Evolutionary conservation across 1,140 invertebrate genomes (phyloP).

Genomic region (Aporrectodea caliginosa): DNA sequence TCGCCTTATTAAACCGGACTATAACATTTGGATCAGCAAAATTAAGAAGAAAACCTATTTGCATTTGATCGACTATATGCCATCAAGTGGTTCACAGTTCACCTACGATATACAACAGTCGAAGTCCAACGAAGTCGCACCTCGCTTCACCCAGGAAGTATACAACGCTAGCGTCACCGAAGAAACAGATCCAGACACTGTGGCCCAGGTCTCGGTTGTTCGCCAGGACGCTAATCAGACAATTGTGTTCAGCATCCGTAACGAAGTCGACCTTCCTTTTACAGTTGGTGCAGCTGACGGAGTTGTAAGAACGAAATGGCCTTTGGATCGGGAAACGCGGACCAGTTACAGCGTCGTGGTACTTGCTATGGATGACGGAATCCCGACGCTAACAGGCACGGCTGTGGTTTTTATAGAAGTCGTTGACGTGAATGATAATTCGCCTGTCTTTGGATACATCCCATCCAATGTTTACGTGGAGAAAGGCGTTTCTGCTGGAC

Average conservation of each 20-base stretch:
- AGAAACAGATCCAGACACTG: slow-evolving; percentile 35
- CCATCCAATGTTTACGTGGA: slow-evolving; percentile 35
- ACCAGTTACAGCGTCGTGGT: slow-evolving; percentile 37
- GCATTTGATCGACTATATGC: slow-evolving; percentile 22
- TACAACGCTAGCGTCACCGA: slow-evolving; percentile 40
- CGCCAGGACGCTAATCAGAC: slow-evolving; percentile 43
- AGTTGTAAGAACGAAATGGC: slow-evolving; percentile 34
- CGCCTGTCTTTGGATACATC: slow-evolving; percentile 35
- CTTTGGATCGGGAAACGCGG: slow-evolving; percentile 39
- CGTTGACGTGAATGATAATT: slow-evolving; percentile 40
- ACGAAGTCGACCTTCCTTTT: slow-evolving; percentile 37
- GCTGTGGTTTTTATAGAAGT: slow-evolving; percentile 36
- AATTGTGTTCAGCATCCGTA: slow-evolving; percentile 36
- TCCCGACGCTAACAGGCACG: slow-evolving; percentile 35
- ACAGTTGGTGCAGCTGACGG: slow-evolving; percentile 33
- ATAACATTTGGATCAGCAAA: slow-evolving; percentile 24
- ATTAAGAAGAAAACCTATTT: slow-evolving; percentile 21
- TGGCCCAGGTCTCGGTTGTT: slow-evolving; percentile 42
- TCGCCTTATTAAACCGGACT: background rate
- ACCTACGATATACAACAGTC: background rate
- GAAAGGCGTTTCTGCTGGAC: slow-evolving; percentile 33
- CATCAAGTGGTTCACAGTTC: background rate
- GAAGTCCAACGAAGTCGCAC: background rate
- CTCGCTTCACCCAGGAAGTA: slow-evolving; percentile 26
- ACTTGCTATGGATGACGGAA: slow-evolving; percentile 38